A percentile compares a stretch with the other conserved stretches of the same genome.
phyloP scores from a whole-genome alignment of 2,888 invertebrate species.

The Melanostoma mellinum region DNA sequence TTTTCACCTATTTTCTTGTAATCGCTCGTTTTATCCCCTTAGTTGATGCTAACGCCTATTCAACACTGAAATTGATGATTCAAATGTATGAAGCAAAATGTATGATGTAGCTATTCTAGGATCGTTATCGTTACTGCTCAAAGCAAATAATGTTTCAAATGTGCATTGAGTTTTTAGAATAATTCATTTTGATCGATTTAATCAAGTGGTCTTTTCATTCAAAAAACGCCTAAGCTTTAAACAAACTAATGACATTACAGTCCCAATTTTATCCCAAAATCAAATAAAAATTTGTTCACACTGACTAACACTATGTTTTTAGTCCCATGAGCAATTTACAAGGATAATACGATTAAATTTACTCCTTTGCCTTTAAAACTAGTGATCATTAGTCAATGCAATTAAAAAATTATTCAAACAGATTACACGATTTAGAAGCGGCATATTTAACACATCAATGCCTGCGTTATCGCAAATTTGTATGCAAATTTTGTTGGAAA shows the following conservation, averaged over 20 bases:
- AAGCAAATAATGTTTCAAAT: neutral
- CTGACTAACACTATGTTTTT: neutral
- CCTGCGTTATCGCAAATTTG: constrained; percentile 44
- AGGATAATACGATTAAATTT: constrained; percentile 2
- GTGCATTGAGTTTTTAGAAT: neutral
- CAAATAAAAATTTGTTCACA: neutral
- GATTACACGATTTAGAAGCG: constrained; percentile 58
- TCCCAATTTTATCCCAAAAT: neutral
- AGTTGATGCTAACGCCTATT: neutral
- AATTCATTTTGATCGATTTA: constrained; percentile 7
- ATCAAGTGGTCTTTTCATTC: neutral
- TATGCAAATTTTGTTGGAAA: constrained; percentile 64
- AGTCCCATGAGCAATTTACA: constrained; percentile 4
- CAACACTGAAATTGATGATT: constrained; percentile 4
- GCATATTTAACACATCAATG: constrained; percentile 71
- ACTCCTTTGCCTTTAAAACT: constrained; percentile 6
- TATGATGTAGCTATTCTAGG: too few species aligned
- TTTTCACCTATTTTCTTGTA: neutral
- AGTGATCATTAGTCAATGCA: constrained; percentile 56
- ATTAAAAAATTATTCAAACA: constrained; percentile 56
- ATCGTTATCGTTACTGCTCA: neutral
- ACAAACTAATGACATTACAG: neutral
- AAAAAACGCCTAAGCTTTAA: neutral
- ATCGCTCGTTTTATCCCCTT: neutral
- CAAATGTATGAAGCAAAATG: neutral